These are phyloP conservation scores for Uropsilus gracilis DNA, from an alignment of 2,113 vertebrate genomes.

Conservation along the genomic window DNA sequence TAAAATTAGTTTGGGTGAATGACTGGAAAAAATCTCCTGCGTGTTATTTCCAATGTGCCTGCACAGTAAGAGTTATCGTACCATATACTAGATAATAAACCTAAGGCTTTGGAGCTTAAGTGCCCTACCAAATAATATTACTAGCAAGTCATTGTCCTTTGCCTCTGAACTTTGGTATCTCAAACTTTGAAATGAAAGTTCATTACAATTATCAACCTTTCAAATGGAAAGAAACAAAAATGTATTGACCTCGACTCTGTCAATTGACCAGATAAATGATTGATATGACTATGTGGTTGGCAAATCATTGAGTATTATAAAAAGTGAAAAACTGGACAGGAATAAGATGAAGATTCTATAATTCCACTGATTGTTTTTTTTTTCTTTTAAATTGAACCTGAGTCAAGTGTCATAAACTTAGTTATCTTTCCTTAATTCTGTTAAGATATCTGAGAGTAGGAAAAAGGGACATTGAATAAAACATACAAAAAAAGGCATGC, in stretches of 20 bases:
- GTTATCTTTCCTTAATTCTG: background rate
- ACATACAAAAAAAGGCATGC: background rate
- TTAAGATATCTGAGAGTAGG: background rate
- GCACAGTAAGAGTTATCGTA: background rate
- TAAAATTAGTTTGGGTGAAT: background rate
- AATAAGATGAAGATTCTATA: background rate
- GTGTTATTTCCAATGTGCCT: background rate
- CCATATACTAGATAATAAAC: background rate
- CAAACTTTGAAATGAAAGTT: background rate
- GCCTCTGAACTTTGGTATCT: background rate
- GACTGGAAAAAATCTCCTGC: background rate
- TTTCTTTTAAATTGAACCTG: background rate
- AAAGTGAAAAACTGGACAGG: background rate
- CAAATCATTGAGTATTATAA: background rate
- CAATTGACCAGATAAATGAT: background rate
- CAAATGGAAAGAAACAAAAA: background rate
- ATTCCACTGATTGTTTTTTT: background rate
- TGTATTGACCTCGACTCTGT: background rate
- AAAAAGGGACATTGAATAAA: background rate
- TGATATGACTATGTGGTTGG: background rate
- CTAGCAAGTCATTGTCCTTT: background rate
- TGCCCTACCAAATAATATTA: background rate
- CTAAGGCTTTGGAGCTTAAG: background rate
- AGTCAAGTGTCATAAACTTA: background rate
- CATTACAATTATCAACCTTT: background rate